Evolutionary conservation across 2,888 invertebrate species (phyloP), one percentile per base, ranked within the genome.

Genomic region (Bimastos eiseni): DNA sequence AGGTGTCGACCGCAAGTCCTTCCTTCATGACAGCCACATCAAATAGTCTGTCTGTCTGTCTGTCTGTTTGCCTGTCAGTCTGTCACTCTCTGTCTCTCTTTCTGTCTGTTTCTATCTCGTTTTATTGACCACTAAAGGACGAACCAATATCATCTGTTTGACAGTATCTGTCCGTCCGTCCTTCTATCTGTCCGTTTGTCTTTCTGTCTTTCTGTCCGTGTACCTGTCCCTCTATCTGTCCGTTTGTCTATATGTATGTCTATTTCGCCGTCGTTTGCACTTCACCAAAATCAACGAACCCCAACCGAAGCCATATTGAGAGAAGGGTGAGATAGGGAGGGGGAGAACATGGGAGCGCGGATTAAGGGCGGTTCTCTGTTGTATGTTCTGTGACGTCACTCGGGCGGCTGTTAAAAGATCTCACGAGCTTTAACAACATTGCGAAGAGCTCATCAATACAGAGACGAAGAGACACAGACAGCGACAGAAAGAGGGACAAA

Each of bases 331-430:
- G 70, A 8, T 30, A 70, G 8, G n/a, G n/a, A n/a, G n/a, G n/a
- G 70, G 17, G 70, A 17, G 70, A n/a, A n/a, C n/a, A n/a, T n/a
- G 70, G 55, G 55, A 55, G 55, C 0, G 70, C 70, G 70, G 70
- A 70, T 70, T 70, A 70, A 70, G 70, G 70, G 70, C n/a, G 70
- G 70, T n/a, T 70, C n/a, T 70, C 70, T 49, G 49, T n/a, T 70
- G n/a, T n/a, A n/a, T 70, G 8, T 30, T 3, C 70, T 70, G 17
- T n/a, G 70, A 70, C 70, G 70, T 70, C 70, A 70, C n/a, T 70
- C 70, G 30, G 70, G n/a, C 70, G 30, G n/a, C 70, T 70, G 70
- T 70, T 49, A 1, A n/a, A 70, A 30, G 70, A 70, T 70, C 70
- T 70, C 70, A 70, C 70, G 70, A 49, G n/a, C n/a, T n/a, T 70